Conservation (phyloP, 2,888 invertebrate genomes). For the Agonopterix heracliana region DNA sequence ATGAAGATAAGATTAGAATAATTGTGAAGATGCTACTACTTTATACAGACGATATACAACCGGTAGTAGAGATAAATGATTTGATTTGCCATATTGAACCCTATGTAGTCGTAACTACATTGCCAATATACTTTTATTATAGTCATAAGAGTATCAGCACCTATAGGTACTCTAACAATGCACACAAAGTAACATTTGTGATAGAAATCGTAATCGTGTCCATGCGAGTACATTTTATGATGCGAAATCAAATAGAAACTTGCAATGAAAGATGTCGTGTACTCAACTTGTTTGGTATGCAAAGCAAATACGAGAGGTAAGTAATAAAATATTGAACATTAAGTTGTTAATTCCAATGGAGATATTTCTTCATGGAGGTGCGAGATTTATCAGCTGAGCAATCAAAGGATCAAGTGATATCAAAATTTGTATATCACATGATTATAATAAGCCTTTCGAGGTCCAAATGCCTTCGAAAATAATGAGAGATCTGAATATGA, state of each 20-base stretch:
- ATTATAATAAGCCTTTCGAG: no score
- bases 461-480: no score
- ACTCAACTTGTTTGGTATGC: constrained; percentile 61
- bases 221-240: constrained; percentile 66
- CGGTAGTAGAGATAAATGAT: constrained; percentile 23
- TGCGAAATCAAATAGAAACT: constrained; percentile 74
- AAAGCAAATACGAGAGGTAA: constrained; percentile 58
- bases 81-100: constrained; percentile 20
- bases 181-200: constrained; percentile 62
- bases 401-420: no score
- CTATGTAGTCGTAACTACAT: constrained; percentile 10
- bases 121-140: no score
- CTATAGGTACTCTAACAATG: constrained; percentile 14
- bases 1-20: constrained; percentile 36
- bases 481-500: no score
- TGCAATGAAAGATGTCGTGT: constrained; percentile 71
- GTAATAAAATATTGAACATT: constrained; percentile 70
- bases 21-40: constrained; percentile 34
- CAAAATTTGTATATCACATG: no score
- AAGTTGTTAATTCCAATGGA: constrained; percentile 55
- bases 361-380: constrained; percentile 27
- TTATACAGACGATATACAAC: constrained; percentile 31
- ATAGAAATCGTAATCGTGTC: constrained; percentile 70
- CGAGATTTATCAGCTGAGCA: no score
- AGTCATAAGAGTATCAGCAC: constrained; percentile 8